Conservation (phyloP, 2,113 vertebrate species). For the Cynoglossus semilaevis region DNA sequence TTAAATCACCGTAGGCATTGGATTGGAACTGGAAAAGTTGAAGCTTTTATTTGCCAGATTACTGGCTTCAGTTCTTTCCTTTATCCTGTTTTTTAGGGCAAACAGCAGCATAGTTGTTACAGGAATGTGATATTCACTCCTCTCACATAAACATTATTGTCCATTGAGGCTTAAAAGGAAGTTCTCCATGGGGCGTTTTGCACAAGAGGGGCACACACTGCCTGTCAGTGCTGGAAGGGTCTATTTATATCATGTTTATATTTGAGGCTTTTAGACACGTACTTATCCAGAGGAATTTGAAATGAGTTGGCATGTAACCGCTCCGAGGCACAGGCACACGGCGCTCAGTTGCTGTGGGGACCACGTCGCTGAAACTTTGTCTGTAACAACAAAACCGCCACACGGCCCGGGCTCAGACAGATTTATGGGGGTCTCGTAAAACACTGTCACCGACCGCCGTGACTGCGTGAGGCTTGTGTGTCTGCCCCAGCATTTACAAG, state of each 20-base stretch:
- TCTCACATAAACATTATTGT: conserved; percentile 25
- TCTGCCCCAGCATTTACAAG: neutral
- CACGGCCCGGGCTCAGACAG: conserved; percentile 9
- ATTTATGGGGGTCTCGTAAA: conserved; percentile 28
- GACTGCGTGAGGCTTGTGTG: neutral
- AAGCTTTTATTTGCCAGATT: too few species aligned
- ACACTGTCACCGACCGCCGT: conserved; percentile 1
- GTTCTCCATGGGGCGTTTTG: conserved; percentile 8
- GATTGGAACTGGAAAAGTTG: too few species aligned
- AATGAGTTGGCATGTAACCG: conserved; percentile 24
- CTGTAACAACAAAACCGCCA: conserved; percentile 40
- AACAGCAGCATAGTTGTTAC: conserved; percentile 1
- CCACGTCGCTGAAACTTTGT: conserved; percentile 26
- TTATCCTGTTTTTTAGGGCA: neutral
- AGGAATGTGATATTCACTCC: conserved; percentile 11
- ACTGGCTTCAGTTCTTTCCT: neutral
- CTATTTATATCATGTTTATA: conserved; percentile 48
- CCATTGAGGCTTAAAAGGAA: conserved; percentile 14
- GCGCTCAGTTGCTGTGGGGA: conserved; percentile 40
- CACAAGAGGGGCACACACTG: conserved; percentile 17
- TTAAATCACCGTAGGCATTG: too few species aligned
- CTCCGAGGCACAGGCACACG: conserved; percentile 5
- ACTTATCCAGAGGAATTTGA: conserved; percentile 17
- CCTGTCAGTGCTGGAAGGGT: conserved; percentile 7
- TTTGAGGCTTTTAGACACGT: conserved; percentile 49